Evolutionary conservation across 2,797 vertebrate genomes (phyloP), one percentile per base, ranked within the genome.

Genomic region (Pangasius krempfi): DNA sequence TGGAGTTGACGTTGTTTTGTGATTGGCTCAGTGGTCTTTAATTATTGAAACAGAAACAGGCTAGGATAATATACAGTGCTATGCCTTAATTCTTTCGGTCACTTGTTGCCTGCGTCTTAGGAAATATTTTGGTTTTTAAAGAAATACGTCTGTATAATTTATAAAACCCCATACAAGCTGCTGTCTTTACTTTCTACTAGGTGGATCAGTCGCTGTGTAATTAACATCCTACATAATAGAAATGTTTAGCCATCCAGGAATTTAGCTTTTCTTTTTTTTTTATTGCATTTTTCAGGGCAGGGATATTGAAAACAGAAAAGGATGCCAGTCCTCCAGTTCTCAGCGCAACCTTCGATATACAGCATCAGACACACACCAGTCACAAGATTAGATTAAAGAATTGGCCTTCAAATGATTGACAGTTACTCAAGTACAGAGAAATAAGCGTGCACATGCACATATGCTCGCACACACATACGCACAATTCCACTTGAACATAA

Each of bases 381-480:
- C 68, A 85, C 50, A 86, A 56, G 54, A 18, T 56, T 22, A 78
- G 58, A 85, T 84, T 88, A 20, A 87, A 86, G 80, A 84, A 75
- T 83, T 88, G 37, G 25, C 83, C 87, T 92, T 93, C 90, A 86
- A 62, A 90, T 90, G 83, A 84, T 0, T 16, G 88, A 73, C 84
- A 64, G 60, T 44, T 56, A 80, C 76, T 89, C 73, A 54, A 78
- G 88, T 68, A 88, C 33, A 88, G 47, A 64, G 37, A 70, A 40
- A 44, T 13, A 82, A 40, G 33, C 60, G 7, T 4, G 8, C 25
- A 10, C 47, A 16, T 2, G 50, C 22, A 76, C 44, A 9, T 4
- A 12, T 10, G 18, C 44, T 14, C 40, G 47, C n/a, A 85, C 80
- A 68, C 40, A 62, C 84, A 78, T 50, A 66, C 47, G 6, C 80